These are phyloP conservation scores for Hemiprocne comata DNA, from an alignment of 2,113 vertebrate genomes.

Conservation along the genomic window DNA sequence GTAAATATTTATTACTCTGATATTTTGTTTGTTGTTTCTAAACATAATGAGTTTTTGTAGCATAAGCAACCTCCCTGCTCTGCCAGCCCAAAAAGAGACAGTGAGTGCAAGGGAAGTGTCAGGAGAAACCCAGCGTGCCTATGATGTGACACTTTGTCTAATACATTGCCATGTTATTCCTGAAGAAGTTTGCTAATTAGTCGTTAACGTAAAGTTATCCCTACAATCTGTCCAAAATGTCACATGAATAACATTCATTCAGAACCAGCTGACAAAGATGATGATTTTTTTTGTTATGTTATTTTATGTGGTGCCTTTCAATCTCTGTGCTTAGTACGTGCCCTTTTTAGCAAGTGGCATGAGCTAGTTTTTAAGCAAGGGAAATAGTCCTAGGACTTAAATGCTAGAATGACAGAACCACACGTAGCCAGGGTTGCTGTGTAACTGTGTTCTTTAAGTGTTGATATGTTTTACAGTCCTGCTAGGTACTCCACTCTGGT, in stretches of 20 bases:
- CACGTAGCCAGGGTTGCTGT: not conserved
- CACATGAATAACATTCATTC: not conserved
- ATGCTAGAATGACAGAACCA: not conserved
- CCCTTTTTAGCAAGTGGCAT: not conserved
- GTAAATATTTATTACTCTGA: constrained; percentile 19
- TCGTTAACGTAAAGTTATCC: constrained; percentile 31
- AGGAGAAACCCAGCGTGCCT: not conserved
- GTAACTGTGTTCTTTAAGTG: accelerated
- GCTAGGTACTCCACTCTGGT: accelerated
- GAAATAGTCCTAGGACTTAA: not conserved
- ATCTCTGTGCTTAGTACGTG: not conserved
- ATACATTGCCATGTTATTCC: not conserved
- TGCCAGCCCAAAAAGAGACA: not conserved
- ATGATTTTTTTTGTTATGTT: not conserved
- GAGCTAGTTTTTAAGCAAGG: not conserved
- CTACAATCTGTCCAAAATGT: constrained; percentile 10
- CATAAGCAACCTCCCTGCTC: not conserved
- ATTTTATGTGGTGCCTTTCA: not conserved
- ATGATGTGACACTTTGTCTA: constrained; percentile 21
- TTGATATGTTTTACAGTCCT: accelerated
- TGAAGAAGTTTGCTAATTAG: constrained; percentile 56
- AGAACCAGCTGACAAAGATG: not conserved
- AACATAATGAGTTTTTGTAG: not conserved
- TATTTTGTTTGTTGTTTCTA: constrained; percentile 27
- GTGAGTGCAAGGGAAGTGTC: not conserved